These are phyloP conservation scores for Heterodera carotae DNA, from an alignment of 1,140 invertebrate genomes.

Conservation along the genomic window DNA sequence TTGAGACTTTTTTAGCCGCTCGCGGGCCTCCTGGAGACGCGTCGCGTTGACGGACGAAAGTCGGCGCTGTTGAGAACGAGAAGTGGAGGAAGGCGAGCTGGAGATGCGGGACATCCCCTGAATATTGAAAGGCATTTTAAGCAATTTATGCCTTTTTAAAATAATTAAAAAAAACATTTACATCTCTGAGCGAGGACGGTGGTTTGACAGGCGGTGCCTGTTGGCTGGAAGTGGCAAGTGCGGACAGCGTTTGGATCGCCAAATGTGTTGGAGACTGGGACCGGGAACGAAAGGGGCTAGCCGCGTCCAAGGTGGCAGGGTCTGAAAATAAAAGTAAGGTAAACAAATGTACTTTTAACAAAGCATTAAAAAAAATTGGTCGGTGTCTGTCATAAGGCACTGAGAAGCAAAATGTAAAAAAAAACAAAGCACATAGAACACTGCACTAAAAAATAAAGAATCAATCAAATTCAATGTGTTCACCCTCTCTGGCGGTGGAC, in stretches of 20 bases:
- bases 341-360: neutral
- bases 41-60: conserved; percentile 33
- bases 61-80: conserved; percentile 8
- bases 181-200: neutral
- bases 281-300: conserved; percentile 21
- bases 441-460: neutral
- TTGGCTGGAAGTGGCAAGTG: neutral
- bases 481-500: conserved; percentile 26
- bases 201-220: neutral
- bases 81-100: conserved; percentile 20
- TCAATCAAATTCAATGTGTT: neutral
- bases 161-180: neutral
- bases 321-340: conserved; percentile 23
- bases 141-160: too few relatives aligned
- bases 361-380: too few relatives aligned
- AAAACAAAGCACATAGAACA: too few relatives aligned
- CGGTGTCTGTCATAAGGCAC: too few relatives aligned
- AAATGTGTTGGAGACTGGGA: conserved; percentile 39
- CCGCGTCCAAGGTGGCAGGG: neutral
- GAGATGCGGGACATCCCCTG: neutral
- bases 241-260: conserved; percentile 3
- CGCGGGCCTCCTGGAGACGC: conserved; percentile 37
- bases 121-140: neutral
- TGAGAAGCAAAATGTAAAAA: too few relatives aligned
- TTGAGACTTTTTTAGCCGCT: conserved; percentile 52